These are phyloP conservation scores for Hystrix cristata DNA, from an alignment of 2,113 vertebrate genomes.

Conservation along the genomic window DNA sequence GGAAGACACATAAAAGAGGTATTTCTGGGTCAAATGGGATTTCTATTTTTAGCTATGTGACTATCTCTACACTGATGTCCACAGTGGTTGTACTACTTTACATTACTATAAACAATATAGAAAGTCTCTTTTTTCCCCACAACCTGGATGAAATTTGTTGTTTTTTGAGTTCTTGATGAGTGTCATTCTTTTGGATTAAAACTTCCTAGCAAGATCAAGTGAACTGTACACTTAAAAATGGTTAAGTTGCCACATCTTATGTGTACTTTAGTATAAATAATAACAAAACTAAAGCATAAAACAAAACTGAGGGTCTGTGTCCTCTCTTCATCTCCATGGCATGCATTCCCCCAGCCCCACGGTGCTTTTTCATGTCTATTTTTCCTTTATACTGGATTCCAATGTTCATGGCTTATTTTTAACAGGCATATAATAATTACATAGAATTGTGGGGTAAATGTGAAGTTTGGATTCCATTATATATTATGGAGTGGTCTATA, in stretches of 20 bases:
- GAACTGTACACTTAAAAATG: not conserved
- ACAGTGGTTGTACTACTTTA: not conserved
- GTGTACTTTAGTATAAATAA: not conserved
- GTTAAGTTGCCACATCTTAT: not conserved
- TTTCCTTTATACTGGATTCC: not conserved
- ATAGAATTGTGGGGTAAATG: not conserved
- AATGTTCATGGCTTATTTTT: not conserved
- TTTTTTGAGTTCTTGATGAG: not conserved
- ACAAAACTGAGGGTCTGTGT: fast-evolving
- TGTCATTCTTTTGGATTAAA: not conserved
- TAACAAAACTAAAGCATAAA: not conserved
- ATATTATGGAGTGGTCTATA: not conserved
- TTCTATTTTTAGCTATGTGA: not conserved
- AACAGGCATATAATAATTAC: not conserved
- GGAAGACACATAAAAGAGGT: not conserved
- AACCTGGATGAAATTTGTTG: not conserved
- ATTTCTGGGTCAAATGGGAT: not conserved
- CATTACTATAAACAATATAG: not conserved
- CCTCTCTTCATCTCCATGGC: not conserved
- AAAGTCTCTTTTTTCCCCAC: not conserved
- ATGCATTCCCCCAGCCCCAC: not conserved
- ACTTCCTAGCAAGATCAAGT: not conserved
- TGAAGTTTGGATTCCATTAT: too few relatives aligned
- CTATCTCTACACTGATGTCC: not conserved
- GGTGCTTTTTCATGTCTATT: not conserved